These are phyloP conservation scores for Cisticola juncidis DNA, from an alignment of 2,113 vertebrate genomes.

Conservation along the genomic window DNA sequence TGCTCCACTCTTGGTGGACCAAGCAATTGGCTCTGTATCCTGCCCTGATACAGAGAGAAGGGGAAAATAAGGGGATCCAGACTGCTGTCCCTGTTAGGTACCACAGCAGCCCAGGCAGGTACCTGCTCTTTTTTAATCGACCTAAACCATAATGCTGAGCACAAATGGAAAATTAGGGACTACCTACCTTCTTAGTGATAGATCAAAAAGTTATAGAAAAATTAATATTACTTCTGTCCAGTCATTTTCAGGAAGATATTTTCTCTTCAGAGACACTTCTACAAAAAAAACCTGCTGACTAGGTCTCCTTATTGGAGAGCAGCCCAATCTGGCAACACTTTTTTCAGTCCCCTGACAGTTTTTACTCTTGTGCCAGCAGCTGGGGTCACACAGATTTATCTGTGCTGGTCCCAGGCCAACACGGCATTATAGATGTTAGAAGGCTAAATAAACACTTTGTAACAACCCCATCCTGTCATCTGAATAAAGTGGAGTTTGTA, in stretches of 20 bases:
- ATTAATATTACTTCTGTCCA: neutral
- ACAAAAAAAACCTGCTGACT: neutral
- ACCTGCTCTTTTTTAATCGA: neutral
- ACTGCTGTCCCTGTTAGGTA: neutral
- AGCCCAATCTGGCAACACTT: neutral
- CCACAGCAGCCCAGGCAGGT: neutral
- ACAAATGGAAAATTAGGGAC: neutral
- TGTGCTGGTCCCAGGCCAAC: neutral
- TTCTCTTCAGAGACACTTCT: neutral
- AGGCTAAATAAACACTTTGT: neutral
- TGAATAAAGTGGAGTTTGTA: neutral
- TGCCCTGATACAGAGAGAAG: neutral
- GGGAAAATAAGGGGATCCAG: neutral
- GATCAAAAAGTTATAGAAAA: neutral
- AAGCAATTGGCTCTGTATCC: too few relatives aligned
- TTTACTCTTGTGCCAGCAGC: neutral
- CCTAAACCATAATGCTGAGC: neutral
- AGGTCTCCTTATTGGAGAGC: neutral
- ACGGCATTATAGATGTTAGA: neutral
- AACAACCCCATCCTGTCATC: neutral
- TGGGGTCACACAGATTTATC: neutral
- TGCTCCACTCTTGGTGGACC: accelerated
- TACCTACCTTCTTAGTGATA: neutral
- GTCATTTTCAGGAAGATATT: neutral
- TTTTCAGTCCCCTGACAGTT: neutral